Base-by-base conservation (phyloP, 2,797 vertebrate genomes). In the Sebastes trivittatus region DNA sequence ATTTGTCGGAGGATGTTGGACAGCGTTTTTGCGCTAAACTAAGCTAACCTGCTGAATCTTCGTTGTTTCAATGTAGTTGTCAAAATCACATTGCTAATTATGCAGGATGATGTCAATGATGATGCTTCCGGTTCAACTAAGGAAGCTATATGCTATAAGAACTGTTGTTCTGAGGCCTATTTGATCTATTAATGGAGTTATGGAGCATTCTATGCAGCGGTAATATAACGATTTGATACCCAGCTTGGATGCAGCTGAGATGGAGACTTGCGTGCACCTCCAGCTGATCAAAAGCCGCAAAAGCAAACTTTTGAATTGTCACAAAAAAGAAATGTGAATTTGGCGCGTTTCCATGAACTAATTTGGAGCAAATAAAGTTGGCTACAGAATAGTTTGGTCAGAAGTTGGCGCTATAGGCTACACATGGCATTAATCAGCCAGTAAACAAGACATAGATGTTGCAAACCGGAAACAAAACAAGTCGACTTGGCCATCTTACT, bases 311-410 rank as follows among this genome's bases (percentile, higher is more conserved):
- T 49, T 49, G 18, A 49, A 49, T 49, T 49, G 7, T 20, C 7
- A 0, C 18, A 49, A 46, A 46, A 46, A 46, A 3, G 42, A 46
- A 46, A 46, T 18, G 16, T 3, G 42, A 46, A 46, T 46, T 46
- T 46, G 42, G 6, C 6, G 1, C 1, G 0, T 46, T 46, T 46
- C 42, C 14, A 46, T 3, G 0, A 18, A 46, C 42, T 46, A 46
- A 0, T 49, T 49, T 49, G 18, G 18, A 49, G 46, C 1, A 0
- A 49, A 49, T 49, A 20, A 49, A 49, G 0, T 49, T 20, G 46
- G 46, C 46, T 49, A 20, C 46, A 49, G 46, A 49, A 49, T 49
- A 20, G 46, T 49, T 49, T 49, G 18, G 46, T 49, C 46, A 49
- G 16, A 49, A 49, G 18, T 8, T 49, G 46, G 46, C 7, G 18